Evolutionary conservation across 2,797 vertebrate genomes (phyloP).

Genomic region (Gymnodraco acuticeps): DNA sequence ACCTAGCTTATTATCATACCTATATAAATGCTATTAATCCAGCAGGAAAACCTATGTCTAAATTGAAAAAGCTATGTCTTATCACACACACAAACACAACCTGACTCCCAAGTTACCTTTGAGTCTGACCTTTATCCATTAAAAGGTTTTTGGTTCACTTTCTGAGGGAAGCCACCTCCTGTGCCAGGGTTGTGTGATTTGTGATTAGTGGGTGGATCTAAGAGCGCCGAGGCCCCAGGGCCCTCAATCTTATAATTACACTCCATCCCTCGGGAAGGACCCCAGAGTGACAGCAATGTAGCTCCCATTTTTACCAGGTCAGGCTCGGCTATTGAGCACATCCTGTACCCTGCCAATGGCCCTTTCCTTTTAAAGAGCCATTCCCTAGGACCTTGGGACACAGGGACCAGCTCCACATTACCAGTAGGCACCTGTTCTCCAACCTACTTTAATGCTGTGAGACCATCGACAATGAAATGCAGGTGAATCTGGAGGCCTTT

Average conservation of each 20-base stretch:
- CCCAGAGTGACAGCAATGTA: conserved; percentile 79
- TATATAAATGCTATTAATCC: neutral
- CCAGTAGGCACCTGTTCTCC: conserved; percentile 78
- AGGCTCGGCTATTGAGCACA: conserved; percentile 79
- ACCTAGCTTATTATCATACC: neutral
- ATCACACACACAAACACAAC: conserved; percentile 32
- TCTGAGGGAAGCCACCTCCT: conserved; percentile 81
- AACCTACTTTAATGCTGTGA: conserved; percentile 73
- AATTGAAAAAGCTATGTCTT: neutral
- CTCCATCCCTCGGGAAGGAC: conserved; percentile 82
- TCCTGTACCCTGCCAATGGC: conserved; percentile 77
- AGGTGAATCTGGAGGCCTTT: conserved; percentile 27
- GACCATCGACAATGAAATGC: conserved; percentile 39
- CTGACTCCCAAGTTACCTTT: conserved; percentile 64
- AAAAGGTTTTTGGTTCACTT: conserved; percentile 86
- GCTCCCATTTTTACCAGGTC: conserved; percentile 87
- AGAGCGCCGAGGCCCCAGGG: conserved; percentile 80
- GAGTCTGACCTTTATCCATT: conserved; percentile 83
- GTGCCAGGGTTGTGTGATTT: conserved; percentile 76
- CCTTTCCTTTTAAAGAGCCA: conserved; percentile 83
- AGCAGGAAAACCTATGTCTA: neutral
- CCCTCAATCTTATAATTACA: conserved; percentile 85
- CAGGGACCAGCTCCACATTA: conserved; percentile 81
- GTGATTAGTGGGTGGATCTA: conserved; percentile 86
- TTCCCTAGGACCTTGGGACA: conserved; percentile 79